Conservation (phyloP, 2,113 vertebrate species). For the Eudorcas thomsonii region DNA sequence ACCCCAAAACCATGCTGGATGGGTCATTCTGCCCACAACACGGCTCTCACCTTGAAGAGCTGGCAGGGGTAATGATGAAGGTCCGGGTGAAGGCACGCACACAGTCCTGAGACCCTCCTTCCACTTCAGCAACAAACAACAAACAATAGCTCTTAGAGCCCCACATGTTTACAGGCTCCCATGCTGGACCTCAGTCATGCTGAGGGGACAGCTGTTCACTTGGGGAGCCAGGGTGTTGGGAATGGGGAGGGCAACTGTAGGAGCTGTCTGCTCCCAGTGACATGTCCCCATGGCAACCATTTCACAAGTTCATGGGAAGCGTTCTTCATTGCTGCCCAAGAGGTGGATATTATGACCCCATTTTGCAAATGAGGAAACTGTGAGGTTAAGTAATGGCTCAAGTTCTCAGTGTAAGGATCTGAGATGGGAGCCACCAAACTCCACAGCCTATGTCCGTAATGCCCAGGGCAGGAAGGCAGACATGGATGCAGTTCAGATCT, state of each 20-base stretch:
- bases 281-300: not conserved
- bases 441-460: not conserved
- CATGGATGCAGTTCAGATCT: not conserved
- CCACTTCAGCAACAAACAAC: constrained; percentile 72
- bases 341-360: not conserved
- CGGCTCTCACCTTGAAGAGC: constrained; percentile 69
- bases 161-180: not conserved
- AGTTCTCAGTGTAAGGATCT: not conserved
- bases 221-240: not conserved
- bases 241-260: not conserved
- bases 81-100: constrained; percentile 87
- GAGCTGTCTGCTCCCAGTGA: not conserved
- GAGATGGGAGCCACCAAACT: not conserved
- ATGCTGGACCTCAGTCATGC: not conserved
- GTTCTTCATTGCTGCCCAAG: not conserved
- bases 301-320: not conserved
- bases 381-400: not conserved
- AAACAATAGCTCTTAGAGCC: not conserved
- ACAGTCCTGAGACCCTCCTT: constrained; percentile 80
- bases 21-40: not conserved
- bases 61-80: constrained; percentile 85
- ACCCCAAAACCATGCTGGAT: not conserved
- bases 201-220: not conserved
- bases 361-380: not conserved
- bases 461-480: not conserved